Conservation (phyloP, 2,888 invertebrate species). For the Nebria salina region DNA sequence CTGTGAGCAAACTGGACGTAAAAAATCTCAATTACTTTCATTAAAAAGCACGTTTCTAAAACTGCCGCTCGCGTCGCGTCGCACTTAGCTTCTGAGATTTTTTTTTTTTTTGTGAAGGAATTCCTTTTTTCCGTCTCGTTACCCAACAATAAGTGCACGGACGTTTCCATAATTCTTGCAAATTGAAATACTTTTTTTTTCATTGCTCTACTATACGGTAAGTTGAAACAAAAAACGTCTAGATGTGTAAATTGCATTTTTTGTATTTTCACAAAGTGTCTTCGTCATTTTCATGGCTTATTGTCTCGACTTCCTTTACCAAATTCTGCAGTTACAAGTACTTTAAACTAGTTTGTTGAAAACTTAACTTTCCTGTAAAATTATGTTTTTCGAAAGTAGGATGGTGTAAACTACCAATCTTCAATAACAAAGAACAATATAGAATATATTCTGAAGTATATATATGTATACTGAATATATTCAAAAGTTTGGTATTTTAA, state of each 20-base stretch:
- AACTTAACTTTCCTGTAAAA: background rate
- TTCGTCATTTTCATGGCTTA: slow-evolving; percentile 3
- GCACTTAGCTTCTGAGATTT: slow-evolving; percentile 24
- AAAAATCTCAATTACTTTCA: slow-evolving; percentile 44
- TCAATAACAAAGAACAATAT: no score
- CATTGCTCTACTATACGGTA: slow-evolving; percentile 5
- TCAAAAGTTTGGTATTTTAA: no score
- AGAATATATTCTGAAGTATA: no score
- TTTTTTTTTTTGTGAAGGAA: slow-evolving; percentile 20
- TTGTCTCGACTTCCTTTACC: background rate
- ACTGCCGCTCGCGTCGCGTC: slow-evolving; percentile 2
- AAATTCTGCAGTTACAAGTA: background rate
- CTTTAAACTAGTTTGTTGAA: background rate
- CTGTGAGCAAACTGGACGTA: slow-evolving; percentile 20
- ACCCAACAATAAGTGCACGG: slow-evolving; percentile 36
- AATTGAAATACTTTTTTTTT: slow-evolving; percentile 43
- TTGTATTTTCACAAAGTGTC: slow-evolving; percentile 4
- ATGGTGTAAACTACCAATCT: no score
- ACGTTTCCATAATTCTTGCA: slow-evolving; percentile 42
- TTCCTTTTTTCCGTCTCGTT: slow-evolving; percentile 43
- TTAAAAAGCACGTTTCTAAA: slow-evolving; percentile 33
- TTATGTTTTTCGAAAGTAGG: background rate
- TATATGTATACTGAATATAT: no score
- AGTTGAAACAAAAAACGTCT: slow-evolving; percentile 20
- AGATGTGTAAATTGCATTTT: slow-evolving; percentile 9